Evolutionary conservation across 2,113 vertebrate genomes (phyloP), one percentile per base, ranked within the genome.

Genomic region (Tretioscincus oriximinensis): DNA sequence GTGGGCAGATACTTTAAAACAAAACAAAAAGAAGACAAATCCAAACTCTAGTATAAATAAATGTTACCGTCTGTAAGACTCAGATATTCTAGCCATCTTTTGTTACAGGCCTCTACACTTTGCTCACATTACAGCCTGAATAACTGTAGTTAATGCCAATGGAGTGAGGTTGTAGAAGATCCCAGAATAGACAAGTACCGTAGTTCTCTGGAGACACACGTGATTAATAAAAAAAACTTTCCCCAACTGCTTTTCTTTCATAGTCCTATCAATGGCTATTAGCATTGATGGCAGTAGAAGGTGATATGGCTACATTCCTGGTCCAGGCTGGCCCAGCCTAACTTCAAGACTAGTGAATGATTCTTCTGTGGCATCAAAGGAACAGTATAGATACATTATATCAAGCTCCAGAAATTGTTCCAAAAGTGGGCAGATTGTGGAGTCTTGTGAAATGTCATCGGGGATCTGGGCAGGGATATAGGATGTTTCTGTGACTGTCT

Each of bases 41-140:
- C 81, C 78, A 76, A 85, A 81, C 70, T 61, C 70, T 51, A 5
- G 0, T 47, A 47, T 47, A 63, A 83, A 82, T 86, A 35, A 68
- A 65, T 83, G 31, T 61, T 85, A 77, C 85, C 49, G 85, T 81
- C 83, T 35, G 85, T 63, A 72, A 89, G 49, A 75, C 71, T 81
- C 81, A 63, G 71, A 88, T 79, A 61, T 73, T 82, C 85, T 65
- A 61, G 81, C 51, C 76, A 81, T 21, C 51, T 64, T 70, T 22
- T 24, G 24, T 3, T 3, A 58, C 54, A 18, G 54, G 85, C 0
- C 58, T 64, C 71, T 81, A 70, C 10, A 12, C 18, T 10, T 0
- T 0, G 5, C 63, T 51, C 84, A 73, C 65, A 41, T 77, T 67
- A 75, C 77, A 81, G 73, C 35, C 26, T 0, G 76, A 20, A 3